Percentiles rank a stretch among this genome's conserved stretches.
Conservation (phyloP, 2,888 invertebrate genomes). For the Folsomia manolachei region DNA sequence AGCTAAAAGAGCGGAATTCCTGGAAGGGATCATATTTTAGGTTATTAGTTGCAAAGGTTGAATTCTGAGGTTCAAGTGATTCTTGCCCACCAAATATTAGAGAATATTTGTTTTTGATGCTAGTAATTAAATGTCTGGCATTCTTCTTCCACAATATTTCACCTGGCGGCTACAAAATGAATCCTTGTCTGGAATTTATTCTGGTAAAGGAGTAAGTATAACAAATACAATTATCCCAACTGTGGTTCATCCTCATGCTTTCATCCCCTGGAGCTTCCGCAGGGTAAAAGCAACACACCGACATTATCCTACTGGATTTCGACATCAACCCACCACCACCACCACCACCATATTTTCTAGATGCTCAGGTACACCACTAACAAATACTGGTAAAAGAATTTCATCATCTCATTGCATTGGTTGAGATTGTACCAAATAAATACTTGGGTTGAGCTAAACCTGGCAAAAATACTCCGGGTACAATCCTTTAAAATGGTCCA, state of each 20-base stretch:
- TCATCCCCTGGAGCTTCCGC: neutral
- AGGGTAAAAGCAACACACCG: too few relatives aligned
- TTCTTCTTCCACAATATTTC: slow-evolving; percentile 39
- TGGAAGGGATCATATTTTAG: too few relatives aligned
- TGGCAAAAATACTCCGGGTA: too few relatives aligned
- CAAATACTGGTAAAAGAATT: neutral
- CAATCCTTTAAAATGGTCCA: neutral
- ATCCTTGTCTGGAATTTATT: neutral
- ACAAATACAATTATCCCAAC: neutral
- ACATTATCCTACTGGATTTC: too few relatives aligned
- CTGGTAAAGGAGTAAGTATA: neutral
- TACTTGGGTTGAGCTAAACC: too few relatives aligned
- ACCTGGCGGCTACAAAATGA: slow-evolving; percentile 33
- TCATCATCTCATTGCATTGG: neutral
- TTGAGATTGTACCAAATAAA: too few relatives aligned
- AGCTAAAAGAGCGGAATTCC: too few relatives aligned
- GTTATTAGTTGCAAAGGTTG: too few relatives aligned
- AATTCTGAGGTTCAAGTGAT: too few relatives aligned
- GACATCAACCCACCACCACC: too few relatives aligned
- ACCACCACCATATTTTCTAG: too few relatives aligned
- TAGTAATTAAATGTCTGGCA: slow-evolving; percentile 43
- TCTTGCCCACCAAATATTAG: too few relatives aligned
- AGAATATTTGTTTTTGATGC: slow-evolving; percentile 31
- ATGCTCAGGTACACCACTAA: neutral
- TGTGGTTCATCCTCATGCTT: neutral